Conservation (phyloP, 2,113 vertebrate genomes). For the Trematomus loennbergii region DNA sequence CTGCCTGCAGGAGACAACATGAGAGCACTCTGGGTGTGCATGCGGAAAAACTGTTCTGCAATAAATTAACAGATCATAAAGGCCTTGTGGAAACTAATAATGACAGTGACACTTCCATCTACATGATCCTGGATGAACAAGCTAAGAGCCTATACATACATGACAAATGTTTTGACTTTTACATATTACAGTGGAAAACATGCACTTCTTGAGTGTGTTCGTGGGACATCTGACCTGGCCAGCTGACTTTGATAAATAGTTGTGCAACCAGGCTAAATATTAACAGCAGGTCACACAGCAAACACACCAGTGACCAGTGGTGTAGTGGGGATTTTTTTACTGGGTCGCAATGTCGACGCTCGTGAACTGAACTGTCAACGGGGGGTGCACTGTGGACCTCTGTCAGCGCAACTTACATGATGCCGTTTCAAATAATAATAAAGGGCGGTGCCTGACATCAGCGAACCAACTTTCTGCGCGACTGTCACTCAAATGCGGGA, state of each 20-base stretch:
- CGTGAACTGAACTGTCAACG: too few relatives aligned
- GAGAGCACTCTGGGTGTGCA: constrained; percentile 29
- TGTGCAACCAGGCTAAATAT: constrained; percentile 3
- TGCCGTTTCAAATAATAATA: too few relatives aligned
- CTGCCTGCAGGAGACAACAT: constrained; percentile 74
- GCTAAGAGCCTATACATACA: not conserved
- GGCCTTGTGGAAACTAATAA: not conserved
- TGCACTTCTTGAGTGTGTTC: not conserved
- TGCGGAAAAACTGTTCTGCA: not conserved
- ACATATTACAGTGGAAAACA: not conserved
- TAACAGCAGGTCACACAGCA: constrained; percentile 13
- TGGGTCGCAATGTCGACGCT: too few relatives aligned
- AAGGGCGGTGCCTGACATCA: too few relatives aligned
- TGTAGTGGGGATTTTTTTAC: too few relatives aligned
- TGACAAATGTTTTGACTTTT: not conserved
- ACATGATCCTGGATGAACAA: not conserved
- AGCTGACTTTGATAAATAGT: not conserved
- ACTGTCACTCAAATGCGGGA: too few relatives aligned
- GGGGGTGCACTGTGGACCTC: too few relatives aligned
- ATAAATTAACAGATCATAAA: not conserved
- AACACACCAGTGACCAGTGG: constrained; percentile 19
- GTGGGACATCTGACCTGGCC: not conserved
- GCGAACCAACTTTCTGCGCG: too few relatives aligned
- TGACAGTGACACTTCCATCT: not conserved
- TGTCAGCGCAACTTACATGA: too few relatives aligned